Evolutionary conservation across 2,797 vertebrate genomes (phyloP), one percentile per base, ranked within the genome.

Genomic region (Neostethus bicornis): DNA sequence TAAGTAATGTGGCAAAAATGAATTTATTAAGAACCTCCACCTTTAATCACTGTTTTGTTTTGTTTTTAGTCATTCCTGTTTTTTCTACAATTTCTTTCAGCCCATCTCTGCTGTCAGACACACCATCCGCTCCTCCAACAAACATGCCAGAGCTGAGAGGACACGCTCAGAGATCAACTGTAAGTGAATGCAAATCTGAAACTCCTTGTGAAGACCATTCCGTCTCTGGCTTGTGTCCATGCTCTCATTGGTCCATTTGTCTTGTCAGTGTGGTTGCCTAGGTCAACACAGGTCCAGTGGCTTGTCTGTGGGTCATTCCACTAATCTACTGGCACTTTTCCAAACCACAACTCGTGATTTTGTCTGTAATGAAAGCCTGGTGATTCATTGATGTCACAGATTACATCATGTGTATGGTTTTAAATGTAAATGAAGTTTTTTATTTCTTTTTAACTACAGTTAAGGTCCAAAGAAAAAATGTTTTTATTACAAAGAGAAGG

Each of bases 91-190:
- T 62, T 28, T 71, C 45, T 67, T 67, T 37, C 88, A 98, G 97
- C 94, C 94, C 14, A 89, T 94, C 51, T 86, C 93, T 4, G 84
- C 90, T 0, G 93, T 95, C 77, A 93, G 96, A 67, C 96, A 97
- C 72, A 99, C 96, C n/a, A 99, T 99, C 84, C 95, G 95, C 64
- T 98, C 97, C 47, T 93, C 92, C 28, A 96, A 94, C 87, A 94
- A 95, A 84, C 93, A 93, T 2, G 66, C 90, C 54, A 85, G 95
- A 80, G 93, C 95, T 2, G 96, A 97, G 78, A 93, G 93, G 74
- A 98, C 96, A 0, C 96, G 92, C 0, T 98, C 97, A 0, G 96
- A 98, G 91, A 96, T 98, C 2, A 93, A 98, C 83, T 97, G 97
- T 99, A 89, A 93, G 97, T 95, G 14, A 60, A 45, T 61, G 62